Percentiles rank a stretch among this genome's conserved stretches.
Conservation (phyloP, 2,888 invertebrate species). For the Orthonevra nobilis region DNA sequence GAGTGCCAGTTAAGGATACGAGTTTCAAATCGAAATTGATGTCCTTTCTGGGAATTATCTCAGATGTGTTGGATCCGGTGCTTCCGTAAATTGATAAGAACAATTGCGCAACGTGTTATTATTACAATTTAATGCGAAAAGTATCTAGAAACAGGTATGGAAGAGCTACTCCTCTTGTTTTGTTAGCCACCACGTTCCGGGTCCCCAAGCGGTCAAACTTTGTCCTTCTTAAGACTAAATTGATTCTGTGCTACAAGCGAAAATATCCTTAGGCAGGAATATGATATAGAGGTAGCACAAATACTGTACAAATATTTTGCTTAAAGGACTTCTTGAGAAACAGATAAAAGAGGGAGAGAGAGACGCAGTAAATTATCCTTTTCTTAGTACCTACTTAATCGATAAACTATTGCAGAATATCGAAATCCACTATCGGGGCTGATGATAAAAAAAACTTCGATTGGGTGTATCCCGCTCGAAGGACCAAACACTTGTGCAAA, state of each 20-base stretch:
- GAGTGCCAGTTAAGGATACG: conserved; percentile 38
- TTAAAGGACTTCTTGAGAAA: conserved; percentile 5
- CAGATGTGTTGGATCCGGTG: conserved; percentile 29
- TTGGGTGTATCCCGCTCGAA: conserved; percentile 35
- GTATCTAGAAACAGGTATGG: neutral
- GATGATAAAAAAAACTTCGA: too few species aligned
- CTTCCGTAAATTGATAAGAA: conserved; percentile 35
- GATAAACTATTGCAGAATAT: conserved; percentile 55
- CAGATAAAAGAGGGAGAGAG: neutral
- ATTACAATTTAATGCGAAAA: conserved; percentile 39
- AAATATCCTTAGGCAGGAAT: neutral
- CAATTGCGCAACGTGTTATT: conserved; percentile 63
- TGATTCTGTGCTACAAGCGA: conserved; percentile 28
- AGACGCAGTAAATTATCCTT: conserved; percentile 33
- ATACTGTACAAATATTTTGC: too few species aligned
- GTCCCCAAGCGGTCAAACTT: neutral
- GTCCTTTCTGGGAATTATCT: conserved; percentile 57
- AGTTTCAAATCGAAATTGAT: conserved; percentile 67
- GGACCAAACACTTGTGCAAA: conserved; percentile 52
- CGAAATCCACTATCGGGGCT: conserved; percentile 32
- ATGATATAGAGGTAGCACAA: too few species aligned
- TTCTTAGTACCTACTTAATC: conserved; percentile 14
- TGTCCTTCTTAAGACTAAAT: conserved; percentile 33
- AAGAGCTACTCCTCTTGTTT: conserved; percentile 3
- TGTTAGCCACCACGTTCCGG: neutral